These are phyloP conservation scores for Sminthurides aquaticus DNA, from an alignment of 2,888 invertebrate genomes.

Conservation along the genomic window DNA sequence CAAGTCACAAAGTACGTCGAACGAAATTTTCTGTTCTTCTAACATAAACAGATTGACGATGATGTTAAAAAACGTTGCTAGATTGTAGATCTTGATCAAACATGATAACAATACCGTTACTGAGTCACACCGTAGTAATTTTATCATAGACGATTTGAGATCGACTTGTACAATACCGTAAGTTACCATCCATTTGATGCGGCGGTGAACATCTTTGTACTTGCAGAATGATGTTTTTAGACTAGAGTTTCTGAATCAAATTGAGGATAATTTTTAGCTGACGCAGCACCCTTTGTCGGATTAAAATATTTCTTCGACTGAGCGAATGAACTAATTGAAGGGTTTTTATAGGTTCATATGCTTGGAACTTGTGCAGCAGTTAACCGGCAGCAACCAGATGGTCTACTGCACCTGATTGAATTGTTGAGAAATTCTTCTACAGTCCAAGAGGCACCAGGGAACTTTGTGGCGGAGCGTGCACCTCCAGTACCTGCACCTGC, in stretches of 20 bases:
- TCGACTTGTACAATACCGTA: constrained; percentile 78
- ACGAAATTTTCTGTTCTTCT: not conserved
- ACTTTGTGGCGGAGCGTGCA: constrained; percentile 67
- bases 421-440: constrained; percentile 34
- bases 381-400: constrained; percentile 42
- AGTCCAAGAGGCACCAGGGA: constrained; percentile 54
- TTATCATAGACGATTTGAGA: no score
- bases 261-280: constrained; percentile 13
- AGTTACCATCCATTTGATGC: no score
- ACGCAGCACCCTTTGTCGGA: no score
- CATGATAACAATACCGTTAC: not conserved
- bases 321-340: no score
- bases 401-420: constrained; percentile 41
- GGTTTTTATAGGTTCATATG: constrained; percentile 42
- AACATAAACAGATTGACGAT: not conserved
- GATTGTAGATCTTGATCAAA: constrained; percentile 7
- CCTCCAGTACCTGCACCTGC: constrained; percentile 67
- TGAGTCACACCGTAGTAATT: constrained; percentile 1
- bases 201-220: no score
- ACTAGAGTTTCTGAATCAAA: constrained; percentile 38
- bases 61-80: not conserved
- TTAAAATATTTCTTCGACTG: no score
- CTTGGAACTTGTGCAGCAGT: constrained; percentile 38
- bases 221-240: constrained; percentile 34
- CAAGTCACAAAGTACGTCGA: constrained; percentile 69